A percentile compares a stretch with the other conserved stretches of the same genome.
Evolutionary conservation across 1,140 invertebrate species (phyloP).

Genomic region (Anoplophora glabripennis): DNA sequence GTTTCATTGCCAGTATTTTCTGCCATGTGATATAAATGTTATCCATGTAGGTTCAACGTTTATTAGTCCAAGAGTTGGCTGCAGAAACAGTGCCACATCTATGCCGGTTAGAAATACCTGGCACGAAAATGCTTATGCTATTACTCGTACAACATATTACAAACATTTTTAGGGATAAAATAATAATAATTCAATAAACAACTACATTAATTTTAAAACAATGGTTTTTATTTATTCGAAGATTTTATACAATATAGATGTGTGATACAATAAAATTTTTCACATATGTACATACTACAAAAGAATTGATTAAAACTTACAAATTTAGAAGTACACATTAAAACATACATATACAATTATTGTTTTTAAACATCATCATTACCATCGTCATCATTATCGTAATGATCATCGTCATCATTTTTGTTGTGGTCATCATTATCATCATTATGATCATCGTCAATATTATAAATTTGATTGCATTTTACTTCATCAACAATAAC

Average conservation of each 20-base stretch:
- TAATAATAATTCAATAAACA: background rate
- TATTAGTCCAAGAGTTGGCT: too few species aligned
- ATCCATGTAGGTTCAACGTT: too few species aligned
- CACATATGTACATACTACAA: background rate
- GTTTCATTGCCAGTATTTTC: too few species aligned
- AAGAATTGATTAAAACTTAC: background rate
- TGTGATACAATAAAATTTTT: background rate
- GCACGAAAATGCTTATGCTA: background rate
- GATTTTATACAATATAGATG: background rate
- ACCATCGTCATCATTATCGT: too few species aligned
- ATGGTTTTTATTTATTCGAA: background rate
- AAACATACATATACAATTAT: background rate
- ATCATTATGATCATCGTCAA: background rate
- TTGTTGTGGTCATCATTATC: slow-evolving; percentile 4
- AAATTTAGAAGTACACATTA: background rate
- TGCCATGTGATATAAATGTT: too few species aligned
- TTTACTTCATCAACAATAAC: background rate
- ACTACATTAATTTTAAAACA: background rate
- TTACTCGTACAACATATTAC: background rate
- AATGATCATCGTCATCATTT: too few species aligned
- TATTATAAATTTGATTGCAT: slow-evolving; percentile 1
- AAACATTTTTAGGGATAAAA: background rate
- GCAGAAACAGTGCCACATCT: too few species aligned
- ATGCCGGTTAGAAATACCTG: background rate
- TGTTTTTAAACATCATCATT: background rate